Evolutionary conservation across 2,113 vertebrate species (phyloP).

Genomic region (Zapus hudsonius): DNA sequence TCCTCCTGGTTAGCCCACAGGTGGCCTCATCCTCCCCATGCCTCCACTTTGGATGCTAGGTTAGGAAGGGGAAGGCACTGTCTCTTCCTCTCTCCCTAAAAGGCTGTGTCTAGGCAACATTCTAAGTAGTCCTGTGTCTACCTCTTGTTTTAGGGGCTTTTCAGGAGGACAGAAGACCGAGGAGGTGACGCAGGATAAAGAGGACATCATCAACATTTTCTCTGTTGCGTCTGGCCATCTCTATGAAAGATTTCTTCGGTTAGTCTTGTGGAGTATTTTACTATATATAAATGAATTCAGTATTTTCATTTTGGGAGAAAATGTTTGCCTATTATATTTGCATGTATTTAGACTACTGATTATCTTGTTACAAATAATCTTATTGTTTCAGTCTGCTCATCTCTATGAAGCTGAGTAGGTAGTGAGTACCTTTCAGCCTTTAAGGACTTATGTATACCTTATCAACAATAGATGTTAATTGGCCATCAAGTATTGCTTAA

Average conservation of each 20-base stretch:
- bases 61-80: not conserved
- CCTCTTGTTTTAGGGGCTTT: conserved; percentile 89
- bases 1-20: not conserved
- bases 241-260: conserved; percentile 98
- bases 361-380: not conserved
- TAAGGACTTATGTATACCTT: not conserved
- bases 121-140: not conserved
- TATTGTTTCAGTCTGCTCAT: not conserved
- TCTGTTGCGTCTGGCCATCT: conserved; percentile 98
- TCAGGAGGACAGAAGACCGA: conserved; percentile 92
- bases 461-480: not conserved
- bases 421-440: not conserved
- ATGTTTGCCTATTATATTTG: not conserved
- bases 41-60: accelerated
- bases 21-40: not conserved
- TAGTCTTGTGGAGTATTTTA: conserved; percentile 75
- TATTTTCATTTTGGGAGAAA: not conserved
- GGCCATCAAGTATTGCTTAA: not conserved
- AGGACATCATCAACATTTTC: conserved; percentile 98
- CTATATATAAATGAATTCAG: not conserved
- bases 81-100: not conserved
- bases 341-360: not conserved
- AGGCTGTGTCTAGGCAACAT: not conserved
- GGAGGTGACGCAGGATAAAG: conserved; percentile 94
- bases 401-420: not conserved